A percentile compares a stretch with the other conserved stretches of the same genome.
phyloP scores from a whole-genome alignment of 2,797 vertebrate species.

The Rhinophrynus dorsalis region DNA sequence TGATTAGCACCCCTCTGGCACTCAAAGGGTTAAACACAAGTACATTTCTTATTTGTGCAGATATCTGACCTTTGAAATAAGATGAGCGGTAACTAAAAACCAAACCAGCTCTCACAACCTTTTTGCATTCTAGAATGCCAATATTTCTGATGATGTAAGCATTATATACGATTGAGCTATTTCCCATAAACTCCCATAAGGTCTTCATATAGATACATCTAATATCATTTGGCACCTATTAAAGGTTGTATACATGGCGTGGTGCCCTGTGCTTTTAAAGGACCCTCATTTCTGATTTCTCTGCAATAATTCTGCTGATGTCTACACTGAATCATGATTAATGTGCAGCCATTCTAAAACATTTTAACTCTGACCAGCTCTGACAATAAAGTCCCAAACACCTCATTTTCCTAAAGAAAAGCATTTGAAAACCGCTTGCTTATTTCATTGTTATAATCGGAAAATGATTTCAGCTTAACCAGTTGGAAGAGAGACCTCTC shows the following conservation, averaged over 20 bases:
- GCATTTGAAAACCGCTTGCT: too few species aligned
- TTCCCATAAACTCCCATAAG: background rate
- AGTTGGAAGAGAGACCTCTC: too few species aligned
- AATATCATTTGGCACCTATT: background rate
- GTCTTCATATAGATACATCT: background rate
- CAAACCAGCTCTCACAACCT: background rate
- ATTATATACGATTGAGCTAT: background rate
- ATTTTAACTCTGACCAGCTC: background rate
- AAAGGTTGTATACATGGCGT: background rate
- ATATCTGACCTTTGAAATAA: background rate
- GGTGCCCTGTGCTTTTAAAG: background rate
- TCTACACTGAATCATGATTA: background rate
- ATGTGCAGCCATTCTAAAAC: background rate
- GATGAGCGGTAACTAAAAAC: background rate
- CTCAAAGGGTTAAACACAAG: too few species aligned
- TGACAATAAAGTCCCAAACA: background rate
- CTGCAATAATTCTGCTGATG: background rate
- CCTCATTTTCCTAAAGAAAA: too few species aligned
- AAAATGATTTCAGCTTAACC: too few species aligned
- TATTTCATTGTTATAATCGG: too few species aligned
- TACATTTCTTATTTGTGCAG: too few species aligned
- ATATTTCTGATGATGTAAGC: background rate
- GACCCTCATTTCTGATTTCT: background rate
- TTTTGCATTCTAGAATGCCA: background rate
- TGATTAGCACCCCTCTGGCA: too few species aligned